Conservation (phyloP, 1,140 invertebrate genomes). For the Lepidostoma basale region DNA sequence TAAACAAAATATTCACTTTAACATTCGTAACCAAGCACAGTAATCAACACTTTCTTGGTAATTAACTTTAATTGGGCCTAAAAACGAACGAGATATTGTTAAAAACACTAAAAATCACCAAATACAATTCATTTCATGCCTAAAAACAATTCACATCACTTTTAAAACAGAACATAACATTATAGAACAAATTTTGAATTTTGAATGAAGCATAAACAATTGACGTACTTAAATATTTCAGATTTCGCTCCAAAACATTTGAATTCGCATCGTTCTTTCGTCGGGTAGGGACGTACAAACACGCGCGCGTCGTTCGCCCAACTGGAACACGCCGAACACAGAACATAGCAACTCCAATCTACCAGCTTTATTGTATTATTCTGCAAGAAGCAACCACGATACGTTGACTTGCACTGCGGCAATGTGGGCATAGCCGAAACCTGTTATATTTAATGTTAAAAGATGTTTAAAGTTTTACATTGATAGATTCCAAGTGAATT, state of each 20-base stretch:
- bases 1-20: neutral
- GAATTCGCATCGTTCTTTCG: conserved; percentile 14
- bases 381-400: neutral
- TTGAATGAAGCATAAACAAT: neutral
- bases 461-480: neutral
- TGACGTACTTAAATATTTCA: neutral
- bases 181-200: neutral
- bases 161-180: neutral
- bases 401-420: no score
- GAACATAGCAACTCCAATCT: no score
- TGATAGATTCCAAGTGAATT: no score
- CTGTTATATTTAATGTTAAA: neutral
- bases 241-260: conserved; percentile 19
- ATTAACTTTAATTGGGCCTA: conserved; percentile 15
- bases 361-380: no score
- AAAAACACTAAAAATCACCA: neutral
- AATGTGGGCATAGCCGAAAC: no score
- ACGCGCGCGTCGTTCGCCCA: conserved; percentile 8
- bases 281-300: neutral
- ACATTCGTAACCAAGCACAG: neutral
- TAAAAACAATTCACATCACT: neutral
- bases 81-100: neutral
- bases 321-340: neutral
- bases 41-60: neutral
- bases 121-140: neutral